phyloP scores from a whole-genome alignment of 2,888 invertebrate species.

The Agrochola lychnidis region DNA sequence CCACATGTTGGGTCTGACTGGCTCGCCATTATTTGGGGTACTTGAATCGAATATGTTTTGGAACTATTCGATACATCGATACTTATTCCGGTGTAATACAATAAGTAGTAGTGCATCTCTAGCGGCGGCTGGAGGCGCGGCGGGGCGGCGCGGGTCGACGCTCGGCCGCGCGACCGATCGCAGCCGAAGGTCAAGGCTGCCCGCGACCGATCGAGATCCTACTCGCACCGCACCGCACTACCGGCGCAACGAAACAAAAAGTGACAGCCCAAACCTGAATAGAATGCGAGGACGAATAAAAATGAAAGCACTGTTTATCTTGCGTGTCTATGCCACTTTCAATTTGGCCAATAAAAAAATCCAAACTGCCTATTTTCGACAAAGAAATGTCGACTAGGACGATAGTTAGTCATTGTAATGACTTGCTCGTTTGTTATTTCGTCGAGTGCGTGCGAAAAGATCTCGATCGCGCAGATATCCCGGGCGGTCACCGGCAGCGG shows the following conservation, averaged over 20 bases:
- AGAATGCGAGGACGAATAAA: slow-evolving; percentile 89
- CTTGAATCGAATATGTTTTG: not conserved
- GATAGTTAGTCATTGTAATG: slow-evolving; percentile 75
- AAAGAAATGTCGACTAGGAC: slow-evolving; percentile 39
- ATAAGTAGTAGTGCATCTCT: slow-evolving; percentile 70
- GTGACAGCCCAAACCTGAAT: slow-evolving; percentile 90
- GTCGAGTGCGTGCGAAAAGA: slow-evolving; percentile 78
- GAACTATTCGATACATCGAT: slow-evolving; percentile 63
- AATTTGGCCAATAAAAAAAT: slow-evolving; percentile 46
- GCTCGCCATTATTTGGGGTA: not conserved
- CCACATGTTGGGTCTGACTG: not conserved
- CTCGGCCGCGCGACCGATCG: slow-evolving; percentile 87
- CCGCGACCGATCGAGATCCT: slow-evolving; percentile 80
- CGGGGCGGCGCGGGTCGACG: slow-evolving; percentile 82
- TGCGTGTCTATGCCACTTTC: slow-evolving; percentile 68
- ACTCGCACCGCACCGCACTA: slow-evolving; percentile 67
- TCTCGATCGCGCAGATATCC: slow-evolving; percentile 75
- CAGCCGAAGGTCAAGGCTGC: slow-evolving; percentile 89
- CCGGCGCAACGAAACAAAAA: slow-evolving; percentile 88
- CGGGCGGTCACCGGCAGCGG: slow-evolving; percentile 74
- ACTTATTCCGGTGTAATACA: slow-evolving; percentile 45
- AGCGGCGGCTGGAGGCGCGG: slow-evolving; percentile 70
- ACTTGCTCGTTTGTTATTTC: slow-evolving; percentile 71
- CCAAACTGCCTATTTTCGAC: slow-evolving; percentile 42
- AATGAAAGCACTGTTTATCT: slow-evolving; percentile 87